Conservation (phyloP, 2,888 invertebrate species). For the Cheilosia soror region DNA sequence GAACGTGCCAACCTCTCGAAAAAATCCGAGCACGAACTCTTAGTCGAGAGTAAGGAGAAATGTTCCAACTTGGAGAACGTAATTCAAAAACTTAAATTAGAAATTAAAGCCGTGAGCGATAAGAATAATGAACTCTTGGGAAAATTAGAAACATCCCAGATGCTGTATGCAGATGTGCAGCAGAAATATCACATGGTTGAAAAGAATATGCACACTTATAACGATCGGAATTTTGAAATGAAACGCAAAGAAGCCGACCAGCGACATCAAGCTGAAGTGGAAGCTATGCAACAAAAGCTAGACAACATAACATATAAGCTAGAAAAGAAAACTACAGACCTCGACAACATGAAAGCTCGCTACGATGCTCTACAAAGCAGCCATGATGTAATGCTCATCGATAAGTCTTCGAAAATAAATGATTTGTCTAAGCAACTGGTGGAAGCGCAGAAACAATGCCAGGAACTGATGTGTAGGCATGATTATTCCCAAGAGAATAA, state of each 20-base stretch:
- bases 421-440: conserved; percentile 86
- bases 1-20: conserved; percentile 86
- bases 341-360: conserved; percentile 85
- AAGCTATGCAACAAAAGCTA: conserved; percentile 84
- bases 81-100: conserved; percentile 80
- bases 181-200: conserved; percentile 83
- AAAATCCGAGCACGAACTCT: conserved; percentile 87
- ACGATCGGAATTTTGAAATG: conserved; percentile 80
- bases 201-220: conserved; percentile 79
- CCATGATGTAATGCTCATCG: conserved; percentile 86
- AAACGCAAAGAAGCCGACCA: conserved; percentile 84
- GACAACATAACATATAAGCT: conserved; percentile 83
- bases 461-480: conserved; percentile 81
- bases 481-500: conserved; percentile 80
- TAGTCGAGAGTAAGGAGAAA: conserved; percentile 84
- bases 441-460: conserved; percentile 85
- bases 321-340: conserved; percentile 84
- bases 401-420: conserved; percentile 87
- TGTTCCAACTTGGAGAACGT: conserved; percentile 81
- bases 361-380: conserved; percentile 86
- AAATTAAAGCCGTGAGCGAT: conserved; percentile 82
- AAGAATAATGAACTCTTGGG: conserved; percentile 85
- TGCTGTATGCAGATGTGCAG: conserved; percentile 84
- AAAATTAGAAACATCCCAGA: conserved; percentile 85
- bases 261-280: conserved; percentile 84